Evolutionary conservation across 2,797 vertebrate genomes (phyloP).

Genomic region (Benthosema pterotum): DNA sequence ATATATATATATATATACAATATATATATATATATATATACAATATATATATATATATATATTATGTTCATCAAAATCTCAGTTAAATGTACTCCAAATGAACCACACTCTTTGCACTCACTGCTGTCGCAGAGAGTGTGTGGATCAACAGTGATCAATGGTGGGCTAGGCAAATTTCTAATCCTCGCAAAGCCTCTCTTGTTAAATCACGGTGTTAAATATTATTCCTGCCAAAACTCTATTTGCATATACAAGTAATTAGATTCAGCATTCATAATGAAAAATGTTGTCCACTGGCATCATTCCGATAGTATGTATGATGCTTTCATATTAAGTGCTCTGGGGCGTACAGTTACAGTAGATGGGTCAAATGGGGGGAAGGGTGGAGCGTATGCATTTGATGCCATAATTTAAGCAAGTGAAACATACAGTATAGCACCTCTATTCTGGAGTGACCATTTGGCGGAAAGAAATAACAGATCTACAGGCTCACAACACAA

Average conservation of each 20-base stretch:
- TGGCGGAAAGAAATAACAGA: too few relatives aligned
- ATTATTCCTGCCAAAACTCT: conserved; percentile 23
- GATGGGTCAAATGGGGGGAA: background rate
- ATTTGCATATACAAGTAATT: conserved; percentile 35
- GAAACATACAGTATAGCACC: too few relatives aligned
- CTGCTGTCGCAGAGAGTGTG: conserved; percentile 10
- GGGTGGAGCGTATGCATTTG: conserved; percentile 44
- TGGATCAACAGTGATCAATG: conserved; percentile 12
- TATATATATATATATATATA: too few relatives aligned
- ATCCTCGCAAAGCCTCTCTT: conserved; percentile 15
- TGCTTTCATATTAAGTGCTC: conserved; percentile 53
- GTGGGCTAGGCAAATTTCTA: conserved; percentile 16
- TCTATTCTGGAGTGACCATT: too few relatives aligned
- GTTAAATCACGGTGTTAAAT: conserved; percentile 18
- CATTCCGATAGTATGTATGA: conserved; percentile 25
- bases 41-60: too few relatives aligned
- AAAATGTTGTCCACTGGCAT: conserved; percentile 33
- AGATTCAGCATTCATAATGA: conserved; percentile 26
- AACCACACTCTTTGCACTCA: conserved; percentile 13
- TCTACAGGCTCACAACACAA: too few relatives aligned
- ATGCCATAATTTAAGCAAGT: conserved; percentile 35
- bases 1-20: too few relatives aligned
- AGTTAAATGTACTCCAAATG: conserved; percentile 12
- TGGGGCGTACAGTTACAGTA: conserved; percentile 32
- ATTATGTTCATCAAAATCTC: conserved; percentile 1